Evolutionary conservation across 2,797 vertebrate genomes (phyloP).

Genomic region (Liparis tanakae): DNA sequence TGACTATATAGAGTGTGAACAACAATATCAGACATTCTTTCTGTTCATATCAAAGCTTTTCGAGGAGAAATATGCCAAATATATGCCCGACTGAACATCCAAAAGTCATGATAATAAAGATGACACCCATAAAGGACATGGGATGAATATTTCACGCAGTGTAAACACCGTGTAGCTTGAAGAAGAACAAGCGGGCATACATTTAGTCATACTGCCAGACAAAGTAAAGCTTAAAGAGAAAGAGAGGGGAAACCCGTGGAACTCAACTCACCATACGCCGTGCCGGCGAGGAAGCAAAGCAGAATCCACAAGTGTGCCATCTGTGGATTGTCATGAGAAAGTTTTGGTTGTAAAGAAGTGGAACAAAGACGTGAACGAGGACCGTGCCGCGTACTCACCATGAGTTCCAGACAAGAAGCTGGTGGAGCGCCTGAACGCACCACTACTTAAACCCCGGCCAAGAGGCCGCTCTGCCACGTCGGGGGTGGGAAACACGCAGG

Average conservation of each 20-base stretch:
- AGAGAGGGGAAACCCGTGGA: no score
- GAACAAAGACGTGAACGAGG: not conserved
- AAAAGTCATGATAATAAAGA: not conserved
- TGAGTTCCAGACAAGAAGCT: not conserved
- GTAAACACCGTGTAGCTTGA: not conserved
- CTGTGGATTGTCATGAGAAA: constrained; percentile 43
- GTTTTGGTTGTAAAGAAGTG: not conserved
- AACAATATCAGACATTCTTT: not conserved
- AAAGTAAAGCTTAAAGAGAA: no score
- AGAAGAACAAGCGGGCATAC: not conserved
- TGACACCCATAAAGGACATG: not conserved
- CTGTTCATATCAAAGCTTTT: not conserved
- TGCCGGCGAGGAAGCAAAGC: constrained; percentile 49
- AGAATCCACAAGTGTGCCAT: constrained; percentile 67
- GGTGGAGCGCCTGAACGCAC: not conserved
- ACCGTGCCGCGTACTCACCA: constrained; percentile 46
- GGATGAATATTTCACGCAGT: not conserved
- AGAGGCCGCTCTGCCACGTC: not conserved
- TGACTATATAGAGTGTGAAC: not conserved
- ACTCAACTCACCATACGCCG: constrained; percentile 59
- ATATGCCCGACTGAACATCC: not conserved
- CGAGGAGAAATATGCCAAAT: not conserved
- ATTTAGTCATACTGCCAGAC: no score
- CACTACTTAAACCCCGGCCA: constrained; percentile 23
- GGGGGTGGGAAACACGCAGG: constrained; percentile 63